Conservation (phyloP, 1,140 invertebrate genomes). For the Phocides pigmalion region DNA sequence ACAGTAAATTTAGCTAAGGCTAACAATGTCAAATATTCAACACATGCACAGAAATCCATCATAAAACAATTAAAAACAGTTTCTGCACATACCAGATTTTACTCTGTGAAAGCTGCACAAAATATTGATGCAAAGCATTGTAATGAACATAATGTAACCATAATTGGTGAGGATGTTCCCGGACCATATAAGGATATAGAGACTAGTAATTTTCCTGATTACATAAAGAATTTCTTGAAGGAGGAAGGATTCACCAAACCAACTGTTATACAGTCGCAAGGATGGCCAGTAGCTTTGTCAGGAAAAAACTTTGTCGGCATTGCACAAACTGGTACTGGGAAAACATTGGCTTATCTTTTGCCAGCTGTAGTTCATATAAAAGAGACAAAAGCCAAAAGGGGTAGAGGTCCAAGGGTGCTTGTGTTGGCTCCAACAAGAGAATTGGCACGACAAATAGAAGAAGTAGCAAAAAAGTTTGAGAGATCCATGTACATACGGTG, state of each 20-base stretch:
- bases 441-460: slow-evolving; percentile 97
- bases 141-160: slow-evolving; percentile 71
- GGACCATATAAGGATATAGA: slow-evolving; percentile 84
- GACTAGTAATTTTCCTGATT: slow-evolving; percentile 90
- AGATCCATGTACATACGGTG: slow-evolving; percentile 90
- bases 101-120: slow-evolving; percentile 58
- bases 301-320: slow-evolving; percentile 97
- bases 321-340: slow-evolving; percentile 96
- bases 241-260: slow-evolving; percentile 92
- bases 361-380: slow-evolving; percentile 96
- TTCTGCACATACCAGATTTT: slow-evolving; percentile 46
- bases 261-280: slow-evolving; percentile 94
- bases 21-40: slow-evolving; percentile 26
- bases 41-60: slow-evolving; percentile 16
- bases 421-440: slow-evolving; percentile 97
- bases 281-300: slow-evolving; percentile 95
- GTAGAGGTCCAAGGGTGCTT: slow-evolving; percentile 94
- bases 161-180: slow-evolving; percentile 71
- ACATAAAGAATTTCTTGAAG: slow-evolving; percentile 88
- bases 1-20: slow-evolving; percentile 11
- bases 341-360: slow-evolving; percentile 92
- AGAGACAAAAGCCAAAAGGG: slow-evolving; percentile 90
- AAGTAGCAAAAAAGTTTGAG: slow-evolving; percentile 95
- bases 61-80: slow-evolving; percentile 23
- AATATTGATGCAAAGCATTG: slow-evolving; percentile 58